These are phyloP conservation scores for Himalopsyche phryganea DNA, from an alignment of 1,140 invertebrate species.

Conservation along the genomic window DNA sequence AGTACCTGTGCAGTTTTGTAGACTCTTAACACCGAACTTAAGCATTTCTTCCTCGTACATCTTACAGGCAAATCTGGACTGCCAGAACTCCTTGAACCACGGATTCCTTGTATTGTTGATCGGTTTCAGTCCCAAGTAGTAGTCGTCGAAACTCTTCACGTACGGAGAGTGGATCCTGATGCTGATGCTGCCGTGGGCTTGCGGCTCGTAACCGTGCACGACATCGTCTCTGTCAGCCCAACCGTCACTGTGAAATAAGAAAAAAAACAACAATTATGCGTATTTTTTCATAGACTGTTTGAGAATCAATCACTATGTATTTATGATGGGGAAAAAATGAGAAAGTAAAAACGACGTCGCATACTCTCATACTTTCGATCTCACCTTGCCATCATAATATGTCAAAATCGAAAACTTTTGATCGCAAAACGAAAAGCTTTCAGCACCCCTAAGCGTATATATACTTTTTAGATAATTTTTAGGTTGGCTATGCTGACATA, in stretches of 20 bases:
- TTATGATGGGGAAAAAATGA: no score
- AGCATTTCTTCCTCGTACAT: slow-evolving; percentile 40
- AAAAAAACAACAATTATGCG: background rate
- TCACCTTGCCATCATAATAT: no score
- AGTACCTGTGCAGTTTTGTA: slow-evolving; percentile 24
- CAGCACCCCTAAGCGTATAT: no score
- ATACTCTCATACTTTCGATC: no score
- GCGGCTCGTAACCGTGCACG: slow-evolving; percentile 61
- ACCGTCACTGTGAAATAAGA: slow-evolving; percentile 58
- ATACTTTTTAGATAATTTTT: no score
- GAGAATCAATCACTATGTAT: no score
- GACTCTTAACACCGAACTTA: background rate
- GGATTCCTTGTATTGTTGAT: slow-evolving; percentile 65
- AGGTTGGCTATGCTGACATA: no score
- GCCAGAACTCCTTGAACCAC: slow-evolving; percentile 78
- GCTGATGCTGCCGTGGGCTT: slow-evolving; percentile 71
- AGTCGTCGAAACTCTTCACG: slow-evolving; percentile 63
- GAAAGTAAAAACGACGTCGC: no score
- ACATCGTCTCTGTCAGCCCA: slow-evolving; percentile 76
- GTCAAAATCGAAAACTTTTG: no score
- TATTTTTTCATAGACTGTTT: no score
- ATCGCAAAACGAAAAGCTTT: no score
- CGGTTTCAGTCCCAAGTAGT: slow-evolving; percentile 67
- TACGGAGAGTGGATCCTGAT: slow-evolving; percentile 72
- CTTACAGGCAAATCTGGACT: slow-evolving; percentile 64